Evolutionary conservation across 30 jellyfish, hydroid and myxozoan genomes (phyloP).

Genomic region (Pelagia noctiluca): DNA sequence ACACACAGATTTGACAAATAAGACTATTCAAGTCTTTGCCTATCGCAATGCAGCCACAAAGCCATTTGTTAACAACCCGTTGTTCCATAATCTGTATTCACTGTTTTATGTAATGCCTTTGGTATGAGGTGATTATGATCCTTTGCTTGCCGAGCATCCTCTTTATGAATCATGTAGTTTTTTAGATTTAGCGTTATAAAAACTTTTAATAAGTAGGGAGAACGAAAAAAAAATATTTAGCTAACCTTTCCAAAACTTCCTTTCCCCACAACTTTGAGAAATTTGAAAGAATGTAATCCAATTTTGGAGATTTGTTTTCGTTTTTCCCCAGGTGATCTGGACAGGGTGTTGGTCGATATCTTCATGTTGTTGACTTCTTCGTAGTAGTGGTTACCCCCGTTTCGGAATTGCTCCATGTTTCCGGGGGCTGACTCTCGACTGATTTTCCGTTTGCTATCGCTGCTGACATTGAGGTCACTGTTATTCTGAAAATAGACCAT

Average conservation of each 20-base stretch:
- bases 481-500: neutral
- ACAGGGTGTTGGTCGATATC: conserved; percentile 49
- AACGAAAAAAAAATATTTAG: neutral
- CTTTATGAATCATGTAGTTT: no score
- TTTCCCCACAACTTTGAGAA: conserved; percentile 90
- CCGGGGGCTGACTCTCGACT: conserved; percentile 81
- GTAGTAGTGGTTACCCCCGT: conserved; percentile 19
- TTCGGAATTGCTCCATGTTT: conserved; percentile 38
- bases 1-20: no score
- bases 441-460: conserved; percentile 18
- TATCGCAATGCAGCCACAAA: no score
- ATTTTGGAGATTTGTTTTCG: conserved; percentile 57
- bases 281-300: conserved; percentile 72
- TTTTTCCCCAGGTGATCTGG: conserved; percentile 81
- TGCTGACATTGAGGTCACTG: conserved; percentile 29
- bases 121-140: no score
- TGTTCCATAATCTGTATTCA: no score
- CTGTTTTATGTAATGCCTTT: no score
- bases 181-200: no score
- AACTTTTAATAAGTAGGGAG: no score
- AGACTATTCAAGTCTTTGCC: no score
- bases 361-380: conserved; percentile 29
- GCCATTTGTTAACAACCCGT: no score
- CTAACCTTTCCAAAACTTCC: conserved; percentile 99
- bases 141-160: no score